These are phyloP conservation scores for Neosilurus mollespiculum DNA, from an alignment of 2,797 vertebrate species.

Conservation along the genomic window DNA sequence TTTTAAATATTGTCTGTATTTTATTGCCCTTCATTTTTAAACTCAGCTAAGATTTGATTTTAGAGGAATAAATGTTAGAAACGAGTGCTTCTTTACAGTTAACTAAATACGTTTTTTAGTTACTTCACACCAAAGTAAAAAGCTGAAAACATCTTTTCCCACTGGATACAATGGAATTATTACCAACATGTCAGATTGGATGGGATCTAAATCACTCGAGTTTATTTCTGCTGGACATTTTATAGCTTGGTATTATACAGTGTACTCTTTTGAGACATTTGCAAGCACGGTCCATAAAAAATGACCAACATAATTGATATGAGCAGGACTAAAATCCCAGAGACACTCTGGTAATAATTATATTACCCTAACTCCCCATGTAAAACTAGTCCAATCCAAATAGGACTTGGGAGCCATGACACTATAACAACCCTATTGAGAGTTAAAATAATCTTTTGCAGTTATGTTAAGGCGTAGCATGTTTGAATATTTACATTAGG, in stretches of 20 bases:
- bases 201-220: neutral
- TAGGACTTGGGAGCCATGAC: neutral
- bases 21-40: neutral
- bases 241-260: neutral
- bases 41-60: neutral
- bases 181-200: neutral
- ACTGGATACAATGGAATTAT: neutral
- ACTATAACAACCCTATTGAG: neutral
- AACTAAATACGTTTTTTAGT: no score
- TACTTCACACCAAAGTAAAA: neutral
- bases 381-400: conserved; percentile 6
- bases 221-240: conserved; percentile 7
- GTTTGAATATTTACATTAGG: conserved; percentile 25
- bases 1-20: neutral
- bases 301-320: neutral
- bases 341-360: neutral
- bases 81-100: neutral
- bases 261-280: neutral
- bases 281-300: neutral
- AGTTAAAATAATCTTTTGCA: conserved; percentile 16
- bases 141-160: neutral
- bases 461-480: neutral
- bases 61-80: neutral
- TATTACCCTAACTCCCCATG: neutral
- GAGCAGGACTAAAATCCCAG: neutral